Conservation (phyloP, 1,140 invertebrate species). For the Sitodiplosis mosellana region DNA sequence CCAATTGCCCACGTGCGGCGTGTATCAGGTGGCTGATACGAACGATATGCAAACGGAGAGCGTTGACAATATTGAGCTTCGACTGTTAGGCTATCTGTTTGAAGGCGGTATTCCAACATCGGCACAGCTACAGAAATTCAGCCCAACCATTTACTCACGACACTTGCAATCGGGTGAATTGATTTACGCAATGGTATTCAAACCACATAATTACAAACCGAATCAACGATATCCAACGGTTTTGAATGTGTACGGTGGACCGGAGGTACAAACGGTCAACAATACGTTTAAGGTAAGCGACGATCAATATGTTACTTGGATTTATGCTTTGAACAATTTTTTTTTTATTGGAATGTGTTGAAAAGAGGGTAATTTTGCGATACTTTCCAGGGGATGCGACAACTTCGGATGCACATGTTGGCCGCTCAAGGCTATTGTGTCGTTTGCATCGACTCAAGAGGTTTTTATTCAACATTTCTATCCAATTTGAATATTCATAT, state of each 20-base stretch:
- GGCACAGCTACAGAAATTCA: constrained; percentile 25
- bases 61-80: constrained; percentile 42
- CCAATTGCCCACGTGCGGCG: constrained; percentile 59
- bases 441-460: constrained; percentile 84
- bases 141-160: constrained; percentile 55
- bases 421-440: constrained; percentile 94
- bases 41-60: constrained; percentile 14
- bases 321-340: constrained; percentile 2
- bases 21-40: constrained; percentile 48
- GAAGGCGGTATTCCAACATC: constrained; percentile 38
- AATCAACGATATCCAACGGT: constrained; percentile 81
- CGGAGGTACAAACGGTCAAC: constrained; percentile 91
- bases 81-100: constrained; percentile 46
- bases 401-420: constrained; percentile 84
- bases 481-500: too few species aligned
- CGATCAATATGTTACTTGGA: constrained; percentile 3
- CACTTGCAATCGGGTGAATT: constrained; percentile 50
- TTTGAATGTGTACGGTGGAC: constrained; percentile 93
- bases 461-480: too few species aligned
- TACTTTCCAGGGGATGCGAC: constrained; percentile 56
- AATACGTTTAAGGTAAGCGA: constrained; percentile 92
- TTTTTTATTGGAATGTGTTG: neutral
- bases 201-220: constrained; percentile 57
- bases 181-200: constrained; percentile 83
- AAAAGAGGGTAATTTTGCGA: too few species aligned